phyloP scores from a whole-genome alignment of 2,888 invertebrate genomes.

The Phymatocera aterrima region DNA sequence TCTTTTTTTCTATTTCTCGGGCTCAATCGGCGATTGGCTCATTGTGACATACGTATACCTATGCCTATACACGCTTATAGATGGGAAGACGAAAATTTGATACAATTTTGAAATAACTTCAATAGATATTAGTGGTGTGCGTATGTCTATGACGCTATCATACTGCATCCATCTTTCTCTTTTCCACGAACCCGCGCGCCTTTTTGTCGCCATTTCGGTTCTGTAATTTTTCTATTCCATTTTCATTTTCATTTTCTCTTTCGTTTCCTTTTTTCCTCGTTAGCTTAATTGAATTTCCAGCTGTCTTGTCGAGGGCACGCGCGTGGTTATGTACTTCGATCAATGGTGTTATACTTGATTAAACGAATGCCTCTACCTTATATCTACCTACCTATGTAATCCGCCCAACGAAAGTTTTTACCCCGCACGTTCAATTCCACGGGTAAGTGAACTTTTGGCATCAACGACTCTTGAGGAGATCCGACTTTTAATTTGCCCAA shows the following conservation, averaged over 20 bases:
- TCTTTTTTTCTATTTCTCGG: too few species aligned
- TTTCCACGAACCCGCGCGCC: too few species aligned
- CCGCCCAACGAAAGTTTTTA: too few species aligned
- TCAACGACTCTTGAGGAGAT: neutral
- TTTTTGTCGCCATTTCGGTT: too few species aligned
- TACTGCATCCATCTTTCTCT: too few species aligned
- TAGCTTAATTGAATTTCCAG: conserved; percentile 31
- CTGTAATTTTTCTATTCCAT: neutral
- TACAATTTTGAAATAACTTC: too few species aligned
- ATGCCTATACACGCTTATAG: too few species aligned
- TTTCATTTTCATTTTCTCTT: neutral
- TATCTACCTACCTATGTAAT: neutral
- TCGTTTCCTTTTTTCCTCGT: neutral
- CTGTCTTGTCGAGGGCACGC: conserved; percentile 3
- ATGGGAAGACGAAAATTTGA: too few species aligned
- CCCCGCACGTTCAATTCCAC: neutral
- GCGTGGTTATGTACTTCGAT: conserved; percentile 8
- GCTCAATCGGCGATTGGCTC: too few species aligned
- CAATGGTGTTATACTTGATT: conserved; percentile 37
- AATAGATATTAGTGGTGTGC: too few species aligned
- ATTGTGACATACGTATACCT: too few species aligned
- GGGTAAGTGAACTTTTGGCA: conserved; percentile 6
- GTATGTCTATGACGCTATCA: too few species aligned
- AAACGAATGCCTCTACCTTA: neutral
- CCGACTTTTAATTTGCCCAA: neutral